Conservation (phyloP, 2,888 invertebrate genomes). For the Calliphora vomitoria region DNA sequence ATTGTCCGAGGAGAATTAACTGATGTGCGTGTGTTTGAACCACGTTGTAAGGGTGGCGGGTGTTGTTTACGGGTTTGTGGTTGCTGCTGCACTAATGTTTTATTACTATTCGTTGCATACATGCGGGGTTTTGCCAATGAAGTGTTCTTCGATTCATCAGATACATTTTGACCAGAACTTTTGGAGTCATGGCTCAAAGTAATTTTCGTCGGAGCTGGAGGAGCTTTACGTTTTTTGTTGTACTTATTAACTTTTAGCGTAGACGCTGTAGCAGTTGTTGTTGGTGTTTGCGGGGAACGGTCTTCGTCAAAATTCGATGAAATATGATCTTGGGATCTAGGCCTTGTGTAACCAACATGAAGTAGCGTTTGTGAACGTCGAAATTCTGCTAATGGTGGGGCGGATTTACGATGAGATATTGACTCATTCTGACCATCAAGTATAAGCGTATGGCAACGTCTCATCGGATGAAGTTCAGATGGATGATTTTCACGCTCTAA, state of each 20-base stretch:
- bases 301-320: not conserved
- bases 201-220: conserved; percentile 81
- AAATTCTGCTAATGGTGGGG: conserved; percentile 64
- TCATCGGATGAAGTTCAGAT: conserved; percentile 1
- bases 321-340: conserved; percentile 37
- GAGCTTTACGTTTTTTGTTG: conserved; percentile 91
- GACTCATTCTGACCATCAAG: conserved; percentile 60
- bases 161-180: not conserved
- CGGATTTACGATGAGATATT: conserved; percentile 16
- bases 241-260: conserved; percentile 84
- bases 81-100: conserved; percentile 45
- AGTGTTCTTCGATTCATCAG: not conserved
- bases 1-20: not conserved
- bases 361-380: conserved; percentile 76
- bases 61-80: not conserved
- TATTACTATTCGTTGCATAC: conserved; percentile 47
- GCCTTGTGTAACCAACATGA: conserved; percentile 60
- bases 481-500: conserved; percentile 62
- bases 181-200: not conserved
- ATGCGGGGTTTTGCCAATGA: conserved; percentile 36
- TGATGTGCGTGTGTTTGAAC: conserved; percentile 14
- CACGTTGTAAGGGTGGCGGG: not conserved
- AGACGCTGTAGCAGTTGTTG: conserved; percentile 7
- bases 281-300: not conserved
- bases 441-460: conserved; percentile 77